Evolutionary conservation across 2,113 vertebrate species (phyloP), one percentile per base, ranked within the genome.

Genomic region (Brachirus orientalis): DNA sequence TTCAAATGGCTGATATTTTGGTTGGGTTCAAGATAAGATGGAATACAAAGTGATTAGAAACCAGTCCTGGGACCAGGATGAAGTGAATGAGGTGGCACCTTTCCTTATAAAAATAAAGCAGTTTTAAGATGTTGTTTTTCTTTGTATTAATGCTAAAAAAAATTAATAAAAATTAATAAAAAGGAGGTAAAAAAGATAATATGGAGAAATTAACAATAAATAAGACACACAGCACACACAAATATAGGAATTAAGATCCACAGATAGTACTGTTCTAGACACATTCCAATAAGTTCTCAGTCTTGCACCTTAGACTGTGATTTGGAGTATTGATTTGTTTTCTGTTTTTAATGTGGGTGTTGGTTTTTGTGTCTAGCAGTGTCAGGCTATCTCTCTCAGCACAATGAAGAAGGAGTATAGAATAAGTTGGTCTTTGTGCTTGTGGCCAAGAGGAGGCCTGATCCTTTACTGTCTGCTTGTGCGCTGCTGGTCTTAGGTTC

Each of bases 361-460:
- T 56, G 20, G 33, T 18, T 77, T 47, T 52, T 48, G 63, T 67
- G 51, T 51, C 50, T 58, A 56, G 47, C 53, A 12, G 71, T 65
- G 52, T 11, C 16, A 64, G 40, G 54, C 44, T 41, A 36, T 74
- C 0, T 20, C 40, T 35, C n/a, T 43, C 47, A 45, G 22, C 45
- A 69, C 4, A 1, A 1, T 10, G 9, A 53, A 52, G 48, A 3
- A 56, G 68, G 35, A 53, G 48, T 17, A 20, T 43, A 67, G 53
- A 77, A 76, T 70, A 69, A 69, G 77, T 71, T 51, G 35, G 53
- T 69, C 69, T 85, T 89, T 88, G 77, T 87, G 41, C 6, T 7
- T 16, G 40, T 48, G 9, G n/a, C 22, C 35, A 55, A 59, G 11
- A 50, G 35, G 63, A 68, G 61, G 60, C 48, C 40, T 56, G 41